Conservation (phyloP, 2,113 vertebrate species). For the Tiliqua scincoides region DNA sequence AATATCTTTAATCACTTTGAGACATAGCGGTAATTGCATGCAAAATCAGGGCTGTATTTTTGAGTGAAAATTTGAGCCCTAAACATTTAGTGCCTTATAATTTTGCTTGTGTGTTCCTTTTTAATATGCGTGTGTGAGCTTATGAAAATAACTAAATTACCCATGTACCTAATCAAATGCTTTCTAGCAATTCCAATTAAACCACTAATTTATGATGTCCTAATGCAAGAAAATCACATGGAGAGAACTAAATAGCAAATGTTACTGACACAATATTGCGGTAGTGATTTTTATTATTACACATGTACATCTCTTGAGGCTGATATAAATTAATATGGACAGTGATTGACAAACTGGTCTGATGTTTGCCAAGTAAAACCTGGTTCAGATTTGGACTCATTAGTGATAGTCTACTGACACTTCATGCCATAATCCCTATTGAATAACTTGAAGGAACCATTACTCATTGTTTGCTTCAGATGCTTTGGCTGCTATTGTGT, state of each 20-base stretch:
- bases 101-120: conserved; percentile 23
- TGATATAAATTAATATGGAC: conserved; percentile 31
- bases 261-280: conserved; percentile 7
- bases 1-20: background rate
- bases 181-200: conserved; percentile 40
- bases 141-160: conserved; percentile 38
- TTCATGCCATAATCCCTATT: conserved; percentile 17
- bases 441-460: conserved; percentile 25
- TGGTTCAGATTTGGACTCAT: conserved; percentile 29
- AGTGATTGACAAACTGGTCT: conserved; percentile 27
- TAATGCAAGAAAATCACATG: conserved; percentile 25
- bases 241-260: conserved; percentile 1
- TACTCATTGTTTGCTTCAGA: conserved; percentile 14
- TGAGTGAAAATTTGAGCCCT: background rate
- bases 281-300: conserved; percentile 26
- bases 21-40: background rate
- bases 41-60: conserved; percentile 14
- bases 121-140: conserved; percentile 18
- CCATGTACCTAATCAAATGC: conserved; percentile 28
- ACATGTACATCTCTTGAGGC: conserved; percentile 9
- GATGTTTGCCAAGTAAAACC: conserved; percentile 23
- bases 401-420: conserved; percentile 35
- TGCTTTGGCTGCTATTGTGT: background rate
- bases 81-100: background rate
- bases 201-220: conserved; percentile 34